phyloP scores from a whole-genome alignment of 1,140 invertebrate species.

The Doryteuthis pealeii region DNA sequence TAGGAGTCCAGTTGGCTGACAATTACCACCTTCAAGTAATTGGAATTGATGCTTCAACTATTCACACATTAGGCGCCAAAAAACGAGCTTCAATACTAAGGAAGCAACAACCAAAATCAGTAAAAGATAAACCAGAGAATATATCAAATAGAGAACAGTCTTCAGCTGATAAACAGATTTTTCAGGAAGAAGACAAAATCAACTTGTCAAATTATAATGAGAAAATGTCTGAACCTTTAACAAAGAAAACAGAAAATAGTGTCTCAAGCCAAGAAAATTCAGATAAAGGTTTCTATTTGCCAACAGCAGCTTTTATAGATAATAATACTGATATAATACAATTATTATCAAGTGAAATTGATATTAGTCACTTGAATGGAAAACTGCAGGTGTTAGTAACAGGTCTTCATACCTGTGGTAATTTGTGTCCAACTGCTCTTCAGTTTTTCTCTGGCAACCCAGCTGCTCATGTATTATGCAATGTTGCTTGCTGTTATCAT shows the following conservation, averaged over 20 bases:
- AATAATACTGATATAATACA: conserved; percentile 13
- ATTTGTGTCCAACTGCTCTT: conserved; percentile 44
- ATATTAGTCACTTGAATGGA: not conserved
- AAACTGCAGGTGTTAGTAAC: conserved; percentile 31
- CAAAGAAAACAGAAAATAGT: not conserved
- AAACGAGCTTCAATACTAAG: conserved; percentile 61
- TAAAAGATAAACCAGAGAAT: conserved; percentile 11
- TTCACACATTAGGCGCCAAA: conserved; percentile 69
- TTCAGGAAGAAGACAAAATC: not conserved
- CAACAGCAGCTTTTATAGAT: conserved; percentile 10
- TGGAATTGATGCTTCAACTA: conserved; percentile 74
- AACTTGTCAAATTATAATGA: not conserved
- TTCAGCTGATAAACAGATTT: not conserved
- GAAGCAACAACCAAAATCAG: conserved; percentile 57
- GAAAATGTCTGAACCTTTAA: not conserved
- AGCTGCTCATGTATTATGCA: conserved; percentile 36
- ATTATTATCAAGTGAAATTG: not conserved
- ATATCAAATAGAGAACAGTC: not conserved
- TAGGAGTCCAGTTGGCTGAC: conserved; percentile 74
- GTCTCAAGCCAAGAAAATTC: not conserved
- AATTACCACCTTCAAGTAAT: conserved; percentile 71
- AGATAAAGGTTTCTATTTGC: not conserved
- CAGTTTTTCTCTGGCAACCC: conserved; percentile 39
- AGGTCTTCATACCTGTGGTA: conserved; percentile 55
- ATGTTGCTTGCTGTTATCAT: conserved; percentile 56